Evolutionary conservation across 2,797 vertebrate genomes (phyloP).

Genomic region (Antrozous pallidus): DNA sequence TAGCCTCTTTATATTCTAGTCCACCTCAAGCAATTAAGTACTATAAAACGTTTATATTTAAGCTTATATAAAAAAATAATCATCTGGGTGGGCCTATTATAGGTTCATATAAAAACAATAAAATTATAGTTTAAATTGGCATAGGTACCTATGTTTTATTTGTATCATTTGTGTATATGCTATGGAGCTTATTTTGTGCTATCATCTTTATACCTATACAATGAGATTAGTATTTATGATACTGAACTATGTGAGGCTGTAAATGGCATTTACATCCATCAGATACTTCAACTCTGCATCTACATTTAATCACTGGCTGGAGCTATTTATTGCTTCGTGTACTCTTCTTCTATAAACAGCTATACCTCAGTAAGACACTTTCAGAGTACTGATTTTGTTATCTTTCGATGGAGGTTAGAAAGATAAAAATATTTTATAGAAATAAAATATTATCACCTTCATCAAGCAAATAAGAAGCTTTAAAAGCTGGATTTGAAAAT

Average conservation of each 20-base stretch:
- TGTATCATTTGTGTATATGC: neutral
- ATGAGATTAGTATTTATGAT: conserved; percentile 47
- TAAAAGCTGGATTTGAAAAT: neutral
- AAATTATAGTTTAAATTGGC: neutral
- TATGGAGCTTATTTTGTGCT: conserved; percentile 14
- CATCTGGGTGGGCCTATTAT: neutral
- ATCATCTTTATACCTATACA: conserved; percentile 38
- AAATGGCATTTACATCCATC: conserved; percentile 51
- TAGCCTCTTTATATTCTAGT: neutral
- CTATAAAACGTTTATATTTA: neutral
- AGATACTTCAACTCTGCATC: neutral
- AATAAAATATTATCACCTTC: neutral
- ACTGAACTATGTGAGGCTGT: neutral
- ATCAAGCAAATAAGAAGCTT: conserved; percentile 16
- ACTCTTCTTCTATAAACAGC: conserved; percentile 12
- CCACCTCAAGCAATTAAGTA: conserved; percentile 16
- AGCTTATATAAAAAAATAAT: conserved; percentile 7
- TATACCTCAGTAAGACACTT: conserved; percentile 6
- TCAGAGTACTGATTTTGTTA: neutral
- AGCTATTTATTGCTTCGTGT: conserved; percentile 35
- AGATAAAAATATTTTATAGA: neutral
- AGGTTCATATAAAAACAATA: neutral
- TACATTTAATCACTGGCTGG: conserved; percentile 8
- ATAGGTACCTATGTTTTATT: neutral
- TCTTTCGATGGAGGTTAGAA: neutral